Percentiles rank a stretch among this genome's conserved stretches.
Evolutionary conservation across 2,113 vertebrate genomes (phyloP).

Genomic region (Menidia beryllina): DNA sequence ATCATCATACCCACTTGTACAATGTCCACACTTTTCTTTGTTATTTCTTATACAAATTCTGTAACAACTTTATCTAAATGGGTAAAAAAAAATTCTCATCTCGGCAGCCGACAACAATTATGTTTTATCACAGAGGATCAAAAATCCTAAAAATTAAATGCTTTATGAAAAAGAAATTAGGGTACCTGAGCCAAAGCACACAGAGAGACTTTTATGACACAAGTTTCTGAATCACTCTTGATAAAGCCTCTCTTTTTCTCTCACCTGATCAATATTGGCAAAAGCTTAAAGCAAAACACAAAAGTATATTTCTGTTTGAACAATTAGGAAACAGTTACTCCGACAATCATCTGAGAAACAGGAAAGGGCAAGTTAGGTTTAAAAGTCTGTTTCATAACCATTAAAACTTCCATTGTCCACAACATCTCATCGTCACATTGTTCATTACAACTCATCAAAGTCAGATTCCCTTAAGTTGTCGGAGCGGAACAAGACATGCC

Average conservation of each 20-base stretch:
- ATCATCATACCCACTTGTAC: slow-evolving; percentile 10
- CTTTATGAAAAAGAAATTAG: neutral
- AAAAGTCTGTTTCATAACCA: neutral
- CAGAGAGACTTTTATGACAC: neutral
- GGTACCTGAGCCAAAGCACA: neutral
- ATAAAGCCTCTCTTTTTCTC: slow-evolving; percentile 9
- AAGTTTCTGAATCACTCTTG: slow-evolving; percentile 14
- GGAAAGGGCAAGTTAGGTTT: no score
- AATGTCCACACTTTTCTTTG: neutral
- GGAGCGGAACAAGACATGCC: neutral
- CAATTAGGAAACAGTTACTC: slow-evolving; percentile 38
- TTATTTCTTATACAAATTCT: neutral
- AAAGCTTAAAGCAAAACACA: slow-evolving; percentile 2
- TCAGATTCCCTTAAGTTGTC: no score
- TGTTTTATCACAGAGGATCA: slow-evolving; percentile 4
- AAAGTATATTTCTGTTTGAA: slow-evolving; percentile 35
- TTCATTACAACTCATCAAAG: no score
- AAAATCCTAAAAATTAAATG: neutral
- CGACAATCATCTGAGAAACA: no score
- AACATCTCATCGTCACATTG: no score
- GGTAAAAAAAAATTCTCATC: no score
- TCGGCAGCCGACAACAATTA: neutral
- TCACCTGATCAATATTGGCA: slow-evolving; percentile 14
- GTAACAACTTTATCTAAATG: no score
- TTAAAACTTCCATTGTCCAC: no score